Evolutionary conservation across 2,888 invertebrate genomes (phyloP), one percentile per base, ranked within the genome.

Genomic region (Hypolimnas misippus): DNA sequence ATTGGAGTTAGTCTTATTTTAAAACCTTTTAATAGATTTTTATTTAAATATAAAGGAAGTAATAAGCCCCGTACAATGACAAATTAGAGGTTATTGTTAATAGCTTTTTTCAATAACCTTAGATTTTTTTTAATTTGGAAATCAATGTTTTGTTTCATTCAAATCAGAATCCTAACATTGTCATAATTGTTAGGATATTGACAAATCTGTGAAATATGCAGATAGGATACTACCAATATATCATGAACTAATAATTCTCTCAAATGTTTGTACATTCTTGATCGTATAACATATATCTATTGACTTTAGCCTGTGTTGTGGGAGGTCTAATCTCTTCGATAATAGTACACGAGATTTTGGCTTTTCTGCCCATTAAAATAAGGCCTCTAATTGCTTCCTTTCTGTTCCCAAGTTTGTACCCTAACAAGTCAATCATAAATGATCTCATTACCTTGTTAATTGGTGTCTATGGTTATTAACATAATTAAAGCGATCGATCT

Each of bases 371-470:
- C 0, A 3, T 2, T 2, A 0, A 10, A 0, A 56, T 53, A 56
- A 10, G 42, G 56, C 8, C 1, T 25, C 8, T 25, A 29, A 31
- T 62, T 25, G 25, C n/a, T 14, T 1, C 8, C 8, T 12, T 6
- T 14, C 8, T n/a, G 16, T 52, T 49, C 31, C 49, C 4, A 40
- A 49, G 25, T 44, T 51, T 57, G n/a, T 25, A 33, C 35, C 44
- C 10, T 65, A 65, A 57, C 61, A 57, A 69, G 62, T 66, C 65
- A 66, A 67, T 67, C 65, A 65, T 62, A 60, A 67, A 62, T 60
- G 63, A 67, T 65, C 66, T 67, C 69, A 79, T 80, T 77, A 76
- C 63, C 58, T 62, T 60, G 69, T 73, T 75, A 75, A 79, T 77
- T 77, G 73, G 72, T 70, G 72, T 72, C 69, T 65, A 69, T 66